These are phyloP conservation scores for Lacerta viridis DNA, from an alignment of 2,797 vertebrate genomes.

Conservation along the genomic window DNA sequence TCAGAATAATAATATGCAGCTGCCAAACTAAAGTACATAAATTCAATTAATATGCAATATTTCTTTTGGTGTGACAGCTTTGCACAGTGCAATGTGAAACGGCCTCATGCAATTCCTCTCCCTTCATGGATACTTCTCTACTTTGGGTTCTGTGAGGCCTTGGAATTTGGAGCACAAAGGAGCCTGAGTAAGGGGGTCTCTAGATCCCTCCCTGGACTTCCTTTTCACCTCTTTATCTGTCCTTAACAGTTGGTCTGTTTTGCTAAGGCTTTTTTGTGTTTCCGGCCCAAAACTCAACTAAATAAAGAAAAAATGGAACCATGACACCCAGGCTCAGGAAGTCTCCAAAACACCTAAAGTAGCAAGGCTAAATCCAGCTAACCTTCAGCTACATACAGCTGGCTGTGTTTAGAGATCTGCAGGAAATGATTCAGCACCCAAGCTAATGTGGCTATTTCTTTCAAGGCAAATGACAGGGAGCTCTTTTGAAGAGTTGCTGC, in stretches of 20 bases:
- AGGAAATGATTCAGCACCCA: conserved; percentile 77
- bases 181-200: conserved; percentile 38
- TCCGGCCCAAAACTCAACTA: conserved; percentile 11
- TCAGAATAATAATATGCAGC: conserved; percentile 68
- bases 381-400: conserved; percentile 68
- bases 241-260: conserved; percentile 62
- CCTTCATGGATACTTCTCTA: conserved; percentile 64
- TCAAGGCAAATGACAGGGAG: conserved; percentile 64
- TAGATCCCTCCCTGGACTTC: conserved; percentile 54
- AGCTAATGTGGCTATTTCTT: conserved; percentile 65
- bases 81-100: conserved; percentile 65
- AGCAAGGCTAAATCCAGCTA: conserved; percentile 65
- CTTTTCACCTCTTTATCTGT: conserved; percentile 69
- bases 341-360: conserved; percentile 70
- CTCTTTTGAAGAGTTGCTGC: conserved; percentile 48
- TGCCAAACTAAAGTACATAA: conserved; percentile 73
- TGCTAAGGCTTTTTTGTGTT: conserved; percentile 55
- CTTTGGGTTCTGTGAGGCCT: conserved; percentile 55
- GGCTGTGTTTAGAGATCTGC: conserved; percentile 69
- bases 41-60: conserved; percentile 68
- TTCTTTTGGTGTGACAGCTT: conserved; percentile 59
- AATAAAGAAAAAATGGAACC: conserved; percentile 56
- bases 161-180: conserved; percentile 39
- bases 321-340: conserved; percentile 73
- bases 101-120: conserved; percentile 64